Percentiles rank a stretch among this genome's conserved stretches.
phyloP scores from a whole-genome alignment of 2,113 vertebrate species.

The Pseudorasbora parva region DNA sequence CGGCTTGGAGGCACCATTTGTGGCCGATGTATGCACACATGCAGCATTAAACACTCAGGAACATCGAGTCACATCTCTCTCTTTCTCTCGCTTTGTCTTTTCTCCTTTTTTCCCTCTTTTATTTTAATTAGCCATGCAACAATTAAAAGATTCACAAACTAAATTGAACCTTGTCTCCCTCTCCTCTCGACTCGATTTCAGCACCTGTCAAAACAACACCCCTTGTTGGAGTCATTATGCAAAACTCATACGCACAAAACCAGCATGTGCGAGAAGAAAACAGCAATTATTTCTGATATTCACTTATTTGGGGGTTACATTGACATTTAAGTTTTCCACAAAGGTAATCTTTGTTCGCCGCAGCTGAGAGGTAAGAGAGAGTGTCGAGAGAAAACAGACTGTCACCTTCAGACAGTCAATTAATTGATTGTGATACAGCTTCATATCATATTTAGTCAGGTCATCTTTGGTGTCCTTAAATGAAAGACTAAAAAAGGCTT shows the following conservation, averaged over 20 bases:
- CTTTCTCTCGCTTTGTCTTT: slow-evolving; percentile 75
- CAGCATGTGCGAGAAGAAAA: slow-evolving; percentile 92
- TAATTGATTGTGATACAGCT: slow-evolving; percentile 34
- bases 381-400: slow-evolving; percentile 44
- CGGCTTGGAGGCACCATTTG: slow-evolving; percentile 84
- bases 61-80: slow-evolving; percentile 91
- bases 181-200: slow-evolving; percentile 96
- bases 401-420: slow-evolving; percentile 41
- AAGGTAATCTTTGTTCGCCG: slow-evolving; percentile 87
- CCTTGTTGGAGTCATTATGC: slow-evolving; percentile 97
- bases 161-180: slow-evolving; percentile 99
- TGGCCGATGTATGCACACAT: slow-evolving; percentile 94
- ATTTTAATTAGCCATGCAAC: slow-evolving; percentile 99
- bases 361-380: slow-evolving; percentile 65
- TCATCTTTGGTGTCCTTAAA: slow-evolving; percentile 17
- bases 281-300: slow-evolving; percentile 99
- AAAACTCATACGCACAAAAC: slow-evolving; percentile 93
- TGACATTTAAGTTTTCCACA: slow-evolving; percentile 83
- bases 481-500: rapidly evolving
- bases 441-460: slow-evolving; percentile 23
- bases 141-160: slow-evolving; percentile 99
- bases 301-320: slow-evolving; percentile 96
- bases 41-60: slow-evolving; percentile 91
- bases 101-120: slow-evolving; percentile 83
- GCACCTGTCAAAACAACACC: slow-evolving; percentile 99